Evolutionary conservation across 2,113 vertebrate genomes (phyloP).

Genomic region (Vidua chalybeata): DNA sequence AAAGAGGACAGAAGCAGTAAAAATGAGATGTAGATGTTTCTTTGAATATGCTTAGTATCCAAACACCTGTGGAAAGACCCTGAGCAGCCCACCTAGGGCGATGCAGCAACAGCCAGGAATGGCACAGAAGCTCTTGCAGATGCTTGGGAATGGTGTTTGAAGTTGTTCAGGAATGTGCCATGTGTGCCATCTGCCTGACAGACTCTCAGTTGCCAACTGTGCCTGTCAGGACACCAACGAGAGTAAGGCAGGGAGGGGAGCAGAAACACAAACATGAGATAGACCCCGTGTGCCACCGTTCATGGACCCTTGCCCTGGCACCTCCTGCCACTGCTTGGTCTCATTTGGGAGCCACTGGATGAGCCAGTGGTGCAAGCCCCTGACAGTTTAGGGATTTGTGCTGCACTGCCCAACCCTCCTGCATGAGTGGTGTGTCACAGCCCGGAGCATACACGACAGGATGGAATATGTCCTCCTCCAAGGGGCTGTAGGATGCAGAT

Average conservation of each 20-base stretch:
- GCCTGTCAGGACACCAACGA: fast-evolving
- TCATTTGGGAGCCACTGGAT: background rate
- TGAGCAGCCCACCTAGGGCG: background rate
- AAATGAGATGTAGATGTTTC: background rate
- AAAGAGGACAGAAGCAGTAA: background rate
- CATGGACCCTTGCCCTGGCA: background rate
- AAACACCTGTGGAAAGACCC: background rate
- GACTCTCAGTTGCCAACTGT: background rate
- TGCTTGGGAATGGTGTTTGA: background rate
- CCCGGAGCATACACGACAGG: background rate
- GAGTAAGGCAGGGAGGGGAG: background rate
- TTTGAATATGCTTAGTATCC: background rate
- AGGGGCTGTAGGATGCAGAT: background rate
- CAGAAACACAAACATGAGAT: fast-evolving
- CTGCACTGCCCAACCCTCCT: background rate
- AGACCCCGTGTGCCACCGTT: fast-evolving
- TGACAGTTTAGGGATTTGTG: background rate
- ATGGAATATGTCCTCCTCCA: fast-evolving
- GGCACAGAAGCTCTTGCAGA: background rate
- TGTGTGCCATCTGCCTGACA: background rate
- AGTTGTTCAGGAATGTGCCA: background rate
- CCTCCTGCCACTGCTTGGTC: background rate
- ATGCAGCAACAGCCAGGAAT: background rate
- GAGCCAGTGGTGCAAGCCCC: background rate
- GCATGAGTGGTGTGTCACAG: fast-evolving